These are phyloP conservation scores for Erpornis zantholeuca DNA, from an alignment of 2,113 vertebrate genomes.

Conservation along the genomic window DNA sequence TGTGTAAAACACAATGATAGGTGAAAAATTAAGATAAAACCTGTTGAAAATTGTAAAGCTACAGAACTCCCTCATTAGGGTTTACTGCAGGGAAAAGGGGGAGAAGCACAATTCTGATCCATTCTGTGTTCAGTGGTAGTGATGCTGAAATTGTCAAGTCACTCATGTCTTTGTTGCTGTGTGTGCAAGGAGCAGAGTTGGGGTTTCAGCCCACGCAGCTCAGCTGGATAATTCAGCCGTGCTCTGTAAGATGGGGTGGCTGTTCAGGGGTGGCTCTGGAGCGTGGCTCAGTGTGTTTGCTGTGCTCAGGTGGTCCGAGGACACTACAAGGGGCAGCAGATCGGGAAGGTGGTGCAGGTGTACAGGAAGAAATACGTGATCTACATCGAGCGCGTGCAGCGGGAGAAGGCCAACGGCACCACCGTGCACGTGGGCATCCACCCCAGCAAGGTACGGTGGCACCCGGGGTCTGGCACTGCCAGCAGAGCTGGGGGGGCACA, in stretches of 20 bases:
- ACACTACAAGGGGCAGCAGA: constrained; percentile 95
- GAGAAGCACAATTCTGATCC: fast-evolving
- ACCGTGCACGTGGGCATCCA: constrained; percentile 93
- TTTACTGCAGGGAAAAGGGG: neutral
- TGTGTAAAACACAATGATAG: neutral
- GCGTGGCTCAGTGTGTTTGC: neutral
- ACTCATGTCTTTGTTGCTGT: neutral
- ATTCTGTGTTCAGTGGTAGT: fast-evolving
- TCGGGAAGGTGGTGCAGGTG: constrained; percentile 93
- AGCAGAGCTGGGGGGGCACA: neutral
- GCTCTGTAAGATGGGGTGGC: neutral
- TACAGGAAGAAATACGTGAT: constrained; percentile 94
- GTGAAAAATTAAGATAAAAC: neutral
- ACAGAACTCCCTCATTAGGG: fast-evolving
- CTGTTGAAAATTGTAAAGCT: neutral
- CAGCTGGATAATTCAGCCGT: fast-evolving
- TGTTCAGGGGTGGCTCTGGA: neutral
- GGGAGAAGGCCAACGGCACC: constrained; percentile 92
- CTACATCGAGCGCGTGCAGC: constrained; percentile 92
- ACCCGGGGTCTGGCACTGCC: too few species aligned
- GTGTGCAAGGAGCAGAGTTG: neutral
- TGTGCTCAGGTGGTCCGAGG: constrained; percentile 84
- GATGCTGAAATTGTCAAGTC: neutral
- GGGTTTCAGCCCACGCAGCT: neutral
- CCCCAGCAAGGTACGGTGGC: constrained; percentile 84